Percentiles rank a stretch among this genome's conserved stretches.
Evolutionary conservation across 2,113 vertebrate species (phyloP).

Genomic region (Mus pahari): DNA sequence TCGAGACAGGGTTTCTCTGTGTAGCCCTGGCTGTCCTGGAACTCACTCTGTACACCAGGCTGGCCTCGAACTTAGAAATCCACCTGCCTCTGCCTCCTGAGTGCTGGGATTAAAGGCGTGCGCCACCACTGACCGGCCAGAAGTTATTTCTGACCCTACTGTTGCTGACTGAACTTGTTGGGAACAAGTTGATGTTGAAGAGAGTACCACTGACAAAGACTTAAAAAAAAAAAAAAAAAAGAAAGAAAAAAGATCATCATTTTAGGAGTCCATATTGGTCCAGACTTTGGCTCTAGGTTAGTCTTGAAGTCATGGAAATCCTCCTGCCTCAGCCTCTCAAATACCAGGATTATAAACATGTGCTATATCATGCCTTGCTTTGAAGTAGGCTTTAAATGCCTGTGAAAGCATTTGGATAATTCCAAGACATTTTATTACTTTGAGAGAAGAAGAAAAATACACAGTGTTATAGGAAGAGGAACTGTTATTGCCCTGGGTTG

Average conservation of each 20-base stretch:
- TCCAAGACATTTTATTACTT: neutral
- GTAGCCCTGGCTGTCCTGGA: no score
- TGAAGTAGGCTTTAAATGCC: constrained; percentile 31
- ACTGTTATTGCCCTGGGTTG: neutral
- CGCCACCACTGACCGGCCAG: no score
- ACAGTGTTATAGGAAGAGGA: neutral
- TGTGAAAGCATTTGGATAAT: constrained; percentile 24
- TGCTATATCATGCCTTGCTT: neutral
- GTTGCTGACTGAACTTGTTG: neutral
- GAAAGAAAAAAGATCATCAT: neutral
- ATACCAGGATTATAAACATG: neutral
- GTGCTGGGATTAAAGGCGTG: no score
- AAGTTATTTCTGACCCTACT: neutral
- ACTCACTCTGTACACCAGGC: no score
- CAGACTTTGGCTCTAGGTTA: neutral
- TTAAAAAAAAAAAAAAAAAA: neutral
- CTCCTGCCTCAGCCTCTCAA: neutral
- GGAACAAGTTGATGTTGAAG: constrained; percentile 14
- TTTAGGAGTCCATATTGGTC: neutral
- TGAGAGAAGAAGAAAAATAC: constrained; percentile 1
- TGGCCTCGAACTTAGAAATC: no score
- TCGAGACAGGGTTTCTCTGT: no score
- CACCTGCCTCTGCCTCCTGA: no score
- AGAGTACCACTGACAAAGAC: neutral
- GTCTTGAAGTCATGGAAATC: neutral